Percentiles rank a stretch among this genome's conserved stretches.
phyloP scores from a whole-genome alignment of 2,113 vertebrate species.

The Pollimyrus isidori region DNA sequence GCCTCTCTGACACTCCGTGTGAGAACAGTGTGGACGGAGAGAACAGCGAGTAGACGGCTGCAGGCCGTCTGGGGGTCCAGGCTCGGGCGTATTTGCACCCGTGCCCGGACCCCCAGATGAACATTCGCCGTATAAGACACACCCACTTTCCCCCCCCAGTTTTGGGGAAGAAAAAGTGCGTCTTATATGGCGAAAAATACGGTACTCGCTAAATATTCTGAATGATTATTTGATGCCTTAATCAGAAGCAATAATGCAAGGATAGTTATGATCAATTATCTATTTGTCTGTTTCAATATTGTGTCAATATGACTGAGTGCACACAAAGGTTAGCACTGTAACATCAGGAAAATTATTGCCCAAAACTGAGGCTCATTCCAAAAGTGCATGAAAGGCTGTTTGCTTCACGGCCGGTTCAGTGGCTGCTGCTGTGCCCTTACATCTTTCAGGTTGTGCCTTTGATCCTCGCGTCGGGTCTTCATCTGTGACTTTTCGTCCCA shows the following conservation, averaged over 20 bases:
- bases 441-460: background rate
- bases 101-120: too few relatives aligned
- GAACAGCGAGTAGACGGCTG: too few relatives aligned
- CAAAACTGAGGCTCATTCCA: background rate
- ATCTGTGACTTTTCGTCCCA: background rate
- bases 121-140: too few relatives aligned
- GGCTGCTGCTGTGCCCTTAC: background rate
- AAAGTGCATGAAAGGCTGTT: background rate
- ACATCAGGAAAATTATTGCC: background rate
- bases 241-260: background rate
- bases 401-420: background rate
- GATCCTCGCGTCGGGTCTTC: background rate
- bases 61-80: too few relatives aligned
- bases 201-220: background rate
- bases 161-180: too few relatives aligned
- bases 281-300: background rate
- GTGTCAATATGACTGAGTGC: background rate
- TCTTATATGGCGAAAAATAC: too few relatives aligned
- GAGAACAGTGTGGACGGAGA: too few relatives aligned
- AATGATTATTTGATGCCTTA: conserved; percentile 2
- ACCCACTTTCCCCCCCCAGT: too few relatives aligned
- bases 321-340: background rate
- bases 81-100: too few relatives aligned
- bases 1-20: too few relatives aligned
- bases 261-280: background rate